Evolutionary conservation across 2,888 invertebrate genomes (phyloP).

Genomic region (Aporophyla nigra): DNA sequence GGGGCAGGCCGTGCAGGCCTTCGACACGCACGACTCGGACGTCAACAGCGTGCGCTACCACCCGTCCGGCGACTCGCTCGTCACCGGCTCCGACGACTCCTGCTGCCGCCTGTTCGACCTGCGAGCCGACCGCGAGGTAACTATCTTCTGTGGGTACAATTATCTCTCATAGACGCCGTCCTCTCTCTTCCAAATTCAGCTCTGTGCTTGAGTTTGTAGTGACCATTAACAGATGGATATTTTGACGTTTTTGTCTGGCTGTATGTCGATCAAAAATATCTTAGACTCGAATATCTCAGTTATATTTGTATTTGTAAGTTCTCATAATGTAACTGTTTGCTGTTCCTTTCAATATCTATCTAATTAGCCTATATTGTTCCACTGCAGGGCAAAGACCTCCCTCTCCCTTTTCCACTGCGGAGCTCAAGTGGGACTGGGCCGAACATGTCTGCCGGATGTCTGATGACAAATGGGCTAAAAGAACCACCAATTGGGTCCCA

Average conservation of each 20-base stretch:
- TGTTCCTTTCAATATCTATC: too few species aligned
- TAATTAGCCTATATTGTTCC: too few species aligned
- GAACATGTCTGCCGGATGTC: too few species aligned
- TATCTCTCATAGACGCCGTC: background rate
- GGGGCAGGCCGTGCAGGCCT: slow-evolving; percentile 99
- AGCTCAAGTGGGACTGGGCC: too few species aligned
- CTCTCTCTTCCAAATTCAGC: background rate
- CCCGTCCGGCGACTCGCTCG: slow-evolving; percentile 99
- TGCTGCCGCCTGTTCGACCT: slow-evolving; percentile 99
- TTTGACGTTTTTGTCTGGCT: background rate
- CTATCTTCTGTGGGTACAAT: background rate
- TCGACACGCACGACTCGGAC: slow-evolving; percentile 99
- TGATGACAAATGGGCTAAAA: too few species aligned
- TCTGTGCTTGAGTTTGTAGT: background rate
- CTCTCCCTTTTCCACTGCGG: too few species aligned
- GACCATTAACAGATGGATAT: background rate
- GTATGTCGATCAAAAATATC: background rate
- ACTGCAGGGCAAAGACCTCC: too few species aligned
- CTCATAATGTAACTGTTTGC: too few species aligned
- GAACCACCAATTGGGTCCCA: too few species aligned
- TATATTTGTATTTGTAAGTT: background rate
- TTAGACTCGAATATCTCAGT: background rate
- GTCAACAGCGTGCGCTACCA: slow-evolving; percentile 99
- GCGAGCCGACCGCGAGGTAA: slow-evolving; percentile 97
- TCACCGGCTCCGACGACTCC: slow-evolving; percentile 98